Conservation (phyloP, 1,140 invertebrate species). For the Bombus waltoni region DNA sequence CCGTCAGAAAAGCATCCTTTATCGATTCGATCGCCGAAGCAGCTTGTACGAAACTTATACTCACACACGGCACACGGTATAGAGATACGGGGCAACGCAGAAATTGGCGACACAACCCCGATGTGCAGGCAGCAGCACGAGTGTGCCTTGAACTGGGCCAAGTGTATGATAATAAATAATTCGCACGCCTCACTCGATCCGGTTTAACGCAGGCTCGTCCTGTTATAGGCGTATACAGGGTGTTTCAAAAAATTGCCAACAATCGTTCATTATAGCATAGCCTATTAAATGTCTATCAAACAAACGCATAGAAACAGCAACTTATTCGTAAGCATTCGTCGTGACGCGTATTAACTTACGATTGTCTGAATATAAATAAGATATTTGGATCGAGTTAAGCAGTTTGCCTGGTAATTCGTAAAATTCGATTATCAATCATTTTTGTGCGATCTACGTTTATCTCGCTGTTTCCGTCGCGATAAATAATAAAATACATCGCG, state of each 20-base stretch:
- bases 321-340: too few species aligned
- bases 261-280: too few species aligned
- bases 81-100: neutral
- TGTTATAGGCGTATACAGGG: neutral
- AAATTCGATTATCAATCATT: too few species aligned
- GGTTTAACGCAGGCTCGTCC: slow-evolving; percentile 43
- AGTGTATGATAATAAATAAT: slow-evolving; percentile 73
- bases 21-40: neutral
- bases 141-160: slow-evolving; percentile 68
- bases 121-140: neutral
- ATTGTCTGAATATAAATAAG: too few species aligned
- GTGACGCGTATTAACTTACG: too few species aligned
- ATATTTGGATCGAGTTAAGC: too few species aligned
- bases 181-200: slow-evolving; percentile 44
- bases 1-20: neutral
- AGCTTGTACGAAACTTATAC: neutral
- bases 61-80: neutral
- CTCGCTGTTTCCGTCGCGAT: too few species aligned
- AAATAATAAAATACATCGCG: too few species aligned
- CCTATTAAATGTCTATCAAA: too few species aligned
- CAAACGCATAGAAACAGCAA: too few species aligned
- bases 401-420: too few species aligned
- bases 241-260: neutral
- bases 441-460: too few species aligned
- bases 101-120: slow-evolving; percentile 49